A percentile compares a stretch with the other conserved stretches of the same genome.
These are phyloP conservation scores for Nematolebias whitei DNA, from an alignment of 2,113 vertebrate genomes.

Conservation along the genomic window DNA sequence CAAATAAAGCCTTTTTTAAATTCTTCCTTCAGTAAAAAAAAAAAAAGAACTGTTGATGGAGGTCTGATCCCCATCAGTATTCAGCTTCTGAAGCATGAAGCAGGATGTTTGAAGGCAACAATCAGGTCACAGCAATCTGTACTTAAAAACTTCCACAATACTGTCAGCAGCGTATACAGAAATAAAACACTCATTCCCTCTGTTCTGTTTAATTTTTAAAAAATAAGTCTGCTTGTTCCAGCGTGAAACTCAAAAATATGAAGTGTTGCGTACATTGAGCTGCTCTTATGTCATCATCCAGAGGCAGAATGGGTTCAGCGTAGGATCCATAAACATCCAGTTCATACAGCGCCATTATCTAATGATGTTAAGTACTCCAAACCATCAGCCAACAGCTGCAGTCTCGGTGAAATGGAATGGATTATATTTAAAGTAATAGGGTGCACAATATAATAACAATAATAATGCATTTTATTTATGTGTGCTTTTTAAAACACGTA, in stretches of 20 bases:
- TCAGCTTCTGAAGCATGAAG: background rate
- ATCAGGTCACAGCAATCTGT: no score
- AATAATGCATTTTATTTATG: no score
- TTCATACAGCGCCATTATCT: constrained; percentile 58
- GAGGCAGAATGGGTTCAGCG: constrained; percentile 9
- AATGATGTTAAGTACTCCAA: constrained; percentile 55
- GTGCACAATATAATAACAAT: background rate
- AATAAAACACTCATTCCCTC: background rate
- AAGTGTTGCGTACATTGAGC: background rate
- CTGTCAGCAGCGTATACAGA: background rate
- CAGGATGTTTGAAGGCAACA: no score
- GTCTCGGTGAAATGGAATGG: constrained; percentile 25
- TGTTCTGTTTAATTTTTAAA: background rate
- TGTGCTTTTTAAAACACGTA: no score
- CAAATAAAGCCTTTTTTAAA: background rate
- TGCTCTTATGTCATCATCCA: constrained; percentile 21
- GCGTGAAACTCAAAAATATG: background rate
- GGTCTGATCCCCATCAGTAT: background rate
- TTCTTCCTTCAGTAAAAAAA: background rate
- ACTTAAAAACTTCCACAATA: background rate
- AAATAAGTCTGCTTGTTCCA: background rate
- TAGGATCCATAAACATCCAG: constrained; percentile 33
- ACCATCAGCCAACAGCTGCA: constrained; percentile 29
- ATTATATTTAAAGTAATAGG: constrained; percentile 34
- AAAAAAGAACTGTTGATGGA: background rate